Conservation (phyloP, 2,888 invertebrate species). For the Noctua janthe region DNA sequence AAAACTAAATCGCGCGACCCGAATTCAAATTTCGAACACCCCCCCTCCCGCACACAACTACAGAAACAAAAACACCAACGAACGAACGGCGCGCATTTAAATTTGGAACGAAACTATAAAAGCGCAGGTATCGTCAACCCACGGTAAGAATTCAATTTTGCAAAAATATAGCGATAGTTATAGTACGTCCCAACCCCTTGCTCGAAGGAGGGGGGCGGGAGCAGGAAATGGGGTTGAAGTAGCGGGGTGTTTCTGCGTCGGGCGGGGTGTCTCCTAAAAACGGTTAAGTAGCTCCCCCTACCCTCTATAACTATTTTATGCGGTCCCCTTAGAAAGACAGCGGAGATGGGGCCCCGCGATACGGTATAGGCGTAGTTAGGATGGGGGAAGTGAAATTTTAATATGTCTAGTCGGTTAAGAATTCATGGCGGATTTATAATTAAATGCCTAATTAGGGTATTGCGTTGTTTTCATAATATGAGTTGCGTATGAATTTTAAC, state of each 20-base stretch:
- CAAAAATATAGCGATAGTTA: constrained; percentile 90
- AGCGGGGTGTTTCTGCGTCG: constrained; percentile 85
- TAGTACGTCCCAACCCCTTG: constrained; percentile 76
- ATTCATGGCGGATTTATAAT: constrained; percentile 89
- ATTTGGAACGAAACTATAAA: constrained; percentile 83
- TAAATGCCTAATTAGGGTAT: constrained; percentile 88
- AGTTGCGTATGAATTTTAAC: constrained; percentile 80
- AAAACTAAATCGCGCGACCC: constrained; percentile 89
- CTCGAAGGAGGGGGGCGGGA: constrained; percentile 77
- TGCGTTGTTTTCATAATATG: constrained; percentile 81
- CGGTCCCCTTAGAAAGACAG: constrained; percentile 90
- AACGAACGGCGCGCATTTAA: constrained; percentile 79
- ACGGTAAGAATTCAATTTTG: constrained; percentile 87
- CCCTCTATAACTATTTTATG: constrained; percentile 90
- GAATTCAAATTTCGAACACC: constrained; percentile 83
- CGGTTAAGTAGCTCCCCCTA: constrained; percentile 90
- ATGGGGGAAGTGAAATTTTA: constrained; percentile 89
- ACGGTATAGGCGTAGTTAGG: constrained; percentile 83
- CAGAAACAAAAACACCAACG: constrained; percentile 85
- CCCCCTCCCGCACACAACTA: constrained; percentile 75
- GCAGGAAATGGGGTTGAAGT: constrained; percentile 88
- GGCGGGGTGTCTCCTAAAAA: constrained; percentile 90
- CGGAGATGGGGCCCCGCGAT: constrained; percentile 88
- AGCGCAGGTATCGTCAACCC: constrained; percentile 88
- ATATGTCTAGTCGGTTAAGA: constrained; percentile 89